These are phyloP conservation scores for Euura lappo DNA, from an alignment of 1,140 invertebrate species.

Conservation along the genomic window DNA sequence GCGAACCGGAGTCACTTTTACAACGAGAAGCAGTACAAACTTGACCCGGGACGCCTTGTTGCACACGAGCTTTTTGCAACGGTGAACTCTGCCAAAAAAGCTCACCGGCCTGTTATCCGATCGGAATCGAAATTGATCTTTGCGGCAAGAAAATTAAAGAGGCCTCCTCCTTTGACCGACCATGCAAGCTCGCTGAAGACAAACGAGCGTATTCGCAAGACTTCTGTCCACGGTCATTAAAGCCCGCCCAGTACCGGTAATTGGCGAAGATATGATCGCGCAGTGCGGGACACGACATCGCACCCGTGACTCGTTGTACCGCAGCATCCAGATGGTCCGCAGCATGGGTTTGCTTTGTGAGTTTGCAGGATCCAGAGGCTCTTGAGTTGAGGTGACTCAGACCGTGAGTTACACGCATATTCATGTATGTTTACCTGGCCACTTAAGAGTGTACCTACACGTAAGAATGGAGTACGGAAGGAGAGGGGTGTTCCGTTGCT, in stretches of 20 bases:
- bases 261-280: slow-evolving; percentile 33
- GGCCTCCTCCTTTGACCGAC: background rate
- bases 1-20: background rate
- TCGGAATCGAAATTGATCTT: background rate
- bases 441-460: slow-evolving; percentile 8
- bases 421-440: slow-evolving; percentile 16
- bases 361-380: background rate
- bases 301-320: slow-evolving; percentile 4
- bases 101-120: no score
- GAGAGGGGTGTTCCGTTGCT: slow-evolving; percentile 22
- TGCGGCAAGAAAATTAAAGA: background rate
- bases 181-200: slow-evolving; percentile 5
- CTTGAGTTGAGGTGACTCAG: background rate
- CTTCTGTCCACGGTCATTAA: slow-evolving; percentile 29
- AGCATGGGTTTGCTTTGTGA: background rate
- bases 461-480: background rate
- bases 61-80: no score
- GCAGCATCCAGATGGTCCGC: slow-evolving; percentile 10
- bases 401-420: slow-evolving; percentile 12
- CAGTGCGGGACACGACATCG: slow-evolving; percentile 28
- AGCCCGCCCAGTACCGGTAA: slow-evolving; percentile 27
- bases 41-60: background rate
- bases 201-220: slow-evolving; percentile 16
- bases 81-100: no score
- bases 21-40: background rate